Evolutionary conservation across 2,113 vertebrate species (phyloP), one percentile per base, ranked within the genome.

Genomic region (Dipodomys merriami): DNA sequence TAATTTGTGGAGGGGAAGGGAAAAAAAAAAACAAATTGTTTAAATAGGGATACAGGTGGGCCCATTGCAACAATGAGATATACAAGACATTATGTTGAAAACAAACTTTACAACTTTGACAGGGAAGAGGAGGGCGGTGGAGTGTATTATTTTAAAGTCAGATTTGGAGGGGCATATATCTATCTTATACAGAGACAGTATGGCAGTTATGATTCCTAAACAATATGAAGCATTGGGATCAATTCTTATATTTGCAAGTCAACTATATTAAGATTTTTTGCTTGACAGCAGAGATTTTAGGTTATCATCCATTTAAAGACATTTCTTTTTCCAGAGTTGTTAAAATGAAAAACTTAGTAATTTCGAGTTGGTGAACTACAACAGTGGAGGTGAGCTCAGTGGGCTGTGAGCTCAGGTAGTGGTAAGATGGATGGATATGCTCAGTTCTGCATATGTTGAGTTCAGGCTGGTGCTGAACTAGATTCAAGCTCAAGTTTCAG

Each of bases 361-460:
- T 11, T 94, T n/a, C 64, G 35, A 29, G 30, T 20, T 65, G 22
- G 65, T 46, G 53, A 71, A 20, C 12, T 22, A 15, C 5, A 11
- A 19, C 5, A 18, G 49, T 13, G 1, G 8, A 6, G 5, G 22
- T 33, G 60, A 60, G 1, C 6, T 30, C 30, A 33, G 9, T 3
- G 11, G 4, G 5, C 7, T 12, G 6, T n/a, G 29, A 33, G 3
- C 30, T 33, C 7, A 18, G 20, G 7, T 19, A 7, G 25, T 35
- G 4, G 2, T 33, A 35, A 4, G 44, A 2, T 7, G 29, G 30
- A 30, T 30, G 25, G 3, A 39, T 4, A 7, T 46, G 2, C 2
- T 68, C 29, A 23, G 18, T 15, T 88, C 27, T 62, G 22, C 10
- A 72, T 81, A 68, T 11, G 22, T 0, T 60, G 81, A 73, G 9